Base-by-base conservation (phyloP, 2,113 vertebrate genomes). In the Brachirus orientalis region DNA sequence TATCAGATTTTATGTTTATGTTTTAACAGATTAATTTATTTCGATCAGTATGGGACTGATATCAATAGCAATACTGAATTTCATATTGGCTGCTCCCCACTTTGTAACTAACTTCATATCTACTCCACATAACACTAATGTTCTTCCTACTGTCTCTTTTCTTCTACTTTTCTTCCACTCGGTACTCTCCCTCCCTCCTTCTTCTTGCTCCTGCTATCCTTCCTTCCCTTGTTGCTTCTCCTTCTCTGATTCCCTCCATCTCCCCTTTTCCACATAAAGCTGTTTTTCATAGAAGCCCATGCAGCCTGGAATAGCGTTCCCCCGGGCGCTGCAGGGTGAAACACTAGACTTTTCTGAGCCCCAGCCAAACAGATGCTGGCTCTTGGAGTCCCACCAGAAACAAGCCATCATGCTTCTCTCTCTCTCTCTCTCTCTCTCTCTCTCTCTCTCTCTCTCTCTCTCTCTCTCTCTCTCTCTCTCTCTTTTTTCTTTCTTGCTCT, bases 351-450 rank as follows among this genome's bases (percentile, higher is more conserved):
- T 93, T 92, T 93, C 91, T 93, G 92, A 94, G 89, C 78, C 53
- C 62, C 75, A 91, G 93, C 93, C 93, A 94, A 93, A 93, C 92
- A 93, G 91, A 94, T 93, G 93, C 92, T 91, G 89, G 85, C 86
- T 91, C 87, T 93, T 93, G 92, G 90, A 92, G 89, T 91, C 92
- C 81, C 91, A 91, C 89, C 88, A 87, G 85, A 92, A 91, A 90
- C 84, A 87, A 91, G 88, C 84, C 89, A 92, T 90, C 88, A 83
- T 91, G 86, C 81, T 79, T 83, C 63, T 82, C 82, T 86, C 64
- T 84, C 65, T 85, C 62, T 77, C 68, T 74, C 69, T 70, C 53
- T 83, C 57, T 77, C 37, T 67, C 52, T 55, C 55, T 54, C 52
- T 54, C 45, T 60, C 60, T 76, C 54, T 57, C 63, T 77, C 70